Conservation (phyloP, 2,888 invertebrate genomes). For the Epirrhoe tristata region DNA sequence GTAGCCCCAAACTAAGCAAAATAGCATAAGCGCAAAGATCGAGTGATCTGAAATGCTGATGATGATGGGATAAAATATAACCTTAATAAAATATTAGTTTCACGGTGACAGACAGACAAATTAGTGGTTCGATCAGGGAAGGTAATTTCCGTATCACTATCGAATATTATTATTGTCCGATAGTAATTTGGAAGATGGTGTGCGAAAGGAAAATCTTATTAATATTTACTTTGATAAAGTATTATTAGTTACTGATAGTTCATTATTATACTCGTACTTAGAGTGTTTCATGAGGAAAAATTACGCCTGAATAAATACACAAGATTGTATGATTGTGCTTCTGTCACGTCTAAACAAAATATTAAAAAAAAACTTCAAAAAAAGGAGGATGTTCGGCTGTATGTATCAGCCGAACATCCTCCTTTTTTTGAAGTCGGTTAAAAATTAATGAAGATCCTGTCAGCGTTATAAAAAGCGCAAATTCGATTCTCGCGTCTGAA, state of each 20-base stretch:
- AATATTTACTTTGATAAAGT: background rate
- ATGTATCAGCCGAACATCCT: too few species aligned
- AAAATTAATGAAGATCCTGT: too few species aligned
- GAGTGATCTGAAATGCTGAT: too few species aligned
- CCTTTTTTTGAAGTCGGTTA: too few species aligned
- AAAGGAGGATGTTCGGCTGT: too few species aligned
- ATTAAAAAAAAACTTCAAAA: too few species aligned
- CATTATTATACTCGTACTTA: background rate
- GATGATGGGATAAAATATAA: background rate
- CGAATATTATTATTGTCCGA: background rate
- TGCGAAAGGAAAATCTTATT: background rate
- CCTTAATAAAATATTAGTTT: conserved; percentile 5
- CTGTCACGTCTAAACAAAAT: too few species aligned
- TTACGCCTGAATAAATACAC: background rate
- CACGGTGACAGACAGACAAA: background rate
- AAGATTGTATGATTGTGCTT: background rate
- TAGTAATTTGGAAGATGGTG: background rate
- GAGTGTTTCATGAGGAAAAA: background rate
- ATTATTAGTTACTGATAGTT: background rate
- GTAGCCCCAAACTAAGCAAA: too few species aligned
- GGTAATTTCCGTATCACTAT: background rate
- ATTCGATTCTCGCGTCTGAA: too few species aligned
- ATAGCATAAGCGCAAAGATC: too few species aligned
- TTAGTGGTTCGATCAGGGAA: background rate
- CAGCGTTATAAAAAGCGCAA: too few species aligned